Percentiles rank a stretch among this genome's conserved stretches.
These are phyloP conservation scores for Drosophila melanosoma DNA, from an alignment of 2,888 invertebrate genomes.

Conservation along the genomic window DNA sequence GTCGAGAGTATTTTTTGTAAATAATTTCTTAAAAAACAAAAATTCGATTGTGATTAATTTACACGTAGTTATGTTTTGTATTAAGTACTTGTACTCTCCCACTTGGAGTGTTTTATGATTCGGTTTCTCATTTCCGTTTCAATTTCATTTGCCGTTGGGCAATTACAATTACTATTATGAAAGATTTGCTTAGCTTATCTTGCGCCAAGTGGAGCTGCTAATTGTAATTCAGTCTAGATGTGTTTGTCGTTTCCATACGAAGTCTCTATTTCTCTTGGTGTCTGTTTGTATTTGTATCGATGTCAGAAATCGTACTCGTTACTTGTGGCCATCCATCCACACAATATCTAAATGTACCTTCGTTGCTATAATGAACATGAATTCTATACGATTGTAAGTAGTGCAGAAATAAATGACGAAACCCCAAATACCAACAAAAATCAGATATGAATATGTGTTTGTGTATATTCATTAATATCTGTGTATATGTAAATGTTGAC, in stretches of 20 bases:
- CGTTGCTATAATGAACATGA: conserved; percentile 31
- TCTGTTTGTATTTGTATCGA: conserved; percentile 47
- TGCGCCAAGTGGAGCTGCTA: conserved; percentile 40
- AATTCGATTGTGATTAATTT: conserved; percentile 78
- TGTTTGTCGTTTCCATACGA: conserved; percentile 47
- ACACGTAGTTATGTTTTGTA: conserved; percentile 62
- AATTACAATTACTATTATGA: conserved; percentile 39
- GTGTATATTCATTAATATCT: conserved; percentile 51
- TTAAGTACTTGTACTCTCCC: conserved; percentile 55
- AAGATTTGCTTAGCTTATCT: conserved; percentile 40
- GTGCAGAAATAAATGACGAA: conserved; percentile 37
- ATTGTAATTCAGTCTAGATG: conserved; percentile 46
- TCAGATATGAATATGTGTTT: conserved; percentile 48
- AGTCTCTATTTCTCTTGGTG: conserved; percentile 53
- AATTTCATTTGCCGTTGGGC: conserved; percentile 39
- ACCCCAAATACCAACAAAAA: conserved; percentile 21
- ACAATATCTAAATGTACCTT: conserved; percentile 59
- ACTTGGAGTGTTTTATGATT: conserved; percentile 27
- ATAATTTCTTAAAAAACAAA: conserved; percentile 58
- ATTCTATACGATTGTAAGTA: conserved; percentile 39
- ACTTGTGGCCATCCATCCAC: conserved; percentile 38
- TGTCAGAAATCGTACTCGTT: conserved; percentile 40
- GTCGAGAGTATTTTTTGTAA: conserved; percentile 66
- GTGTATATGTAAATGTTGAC: conserved; percentile 79
- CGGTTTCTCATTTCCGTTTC: conserved; percentile 29